Evolutionary conservation across 2,113 vertebrate genomes (phyloP).

Genomic region (Carlito syrichta): DNA sequence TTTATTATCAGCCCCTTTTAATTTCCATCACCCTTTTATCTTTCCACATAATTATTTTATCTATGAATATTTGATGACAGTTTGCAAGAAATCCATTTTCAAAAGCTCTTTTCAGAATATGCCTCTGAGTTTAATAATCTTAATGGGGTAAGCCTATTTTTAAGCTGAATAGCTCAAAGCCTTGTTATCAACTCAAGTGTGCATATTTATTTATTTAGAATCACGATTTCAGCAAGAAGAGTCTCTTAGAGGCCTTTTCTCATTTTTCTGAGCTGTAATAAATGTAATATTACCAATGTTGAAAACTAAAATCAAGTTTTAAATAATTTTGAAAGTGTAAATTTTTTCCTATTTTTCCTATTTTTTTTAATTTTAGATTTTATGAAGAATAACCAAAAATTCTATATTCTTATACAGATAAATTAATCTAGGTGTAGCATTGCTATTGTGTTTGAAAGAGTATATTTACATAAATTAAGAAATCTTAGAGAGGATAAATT

Average conservation of each 20-base stretch:
- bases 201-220: conserved; percentile 51
- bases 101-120: conserved; percentile 54
- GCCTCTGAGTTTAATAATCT: conserved; percentile 59
- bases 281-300: neutral
- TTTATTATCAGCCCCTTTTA: neutral
- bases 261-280: neutral
- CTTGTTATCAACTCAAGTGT: conserved; percentile 25
- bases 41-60: conserved; percentile 58
- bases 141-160: conserved; percentile 64
- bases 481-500: neutral
- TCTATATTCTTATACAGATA: neutral
- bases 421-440: neutral
- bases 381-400: neutral
- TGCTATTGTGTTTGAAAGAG: neutral
- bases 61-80: conserved; percentile 66
- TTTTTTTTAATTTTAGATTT: neutral
- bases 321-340: neutral
- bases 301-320: conserved; percentile 33
- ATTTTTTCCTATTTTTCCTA: neutral
- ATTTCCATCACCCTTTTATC: conserved; percentile 21
- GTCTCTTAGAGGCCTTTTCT: neutral
- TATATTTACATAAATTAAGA: neutral
- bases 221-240: conserved; percentile 35
- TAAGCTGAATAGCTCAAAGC: conserved; percentile 42
- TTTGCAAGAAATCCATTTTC: conserved; percentile 55